These are phyloP conservation scores for Cyanoramphus novaezelandiae DNA, from an alignment of 2,113 vertebrate genomes.

Conservation along the genomic window DNA sequence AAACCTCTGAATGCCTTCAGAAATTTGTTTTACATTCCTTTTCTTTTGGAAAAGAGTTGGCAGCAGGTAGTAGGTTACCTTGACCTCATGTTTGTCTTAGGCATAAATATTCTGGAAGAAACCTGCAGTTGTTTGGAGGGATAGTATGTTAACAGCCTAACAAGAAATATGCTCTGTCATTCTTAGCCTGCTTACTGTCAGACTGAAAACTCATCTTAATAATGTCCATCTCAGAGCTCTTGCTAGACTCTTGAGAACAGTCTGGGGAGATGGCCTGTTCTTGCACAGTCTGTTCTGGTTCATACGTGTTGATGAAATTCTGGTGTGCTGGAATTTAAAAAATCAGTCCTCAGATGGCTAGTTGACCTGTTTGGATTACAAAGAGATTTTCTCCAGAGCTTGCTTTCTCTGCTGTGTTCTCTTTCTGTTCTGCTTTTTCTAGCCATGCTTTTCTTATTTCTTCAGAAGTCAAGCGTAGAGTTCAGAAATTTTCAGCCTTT, in stretches of 20 bases:
- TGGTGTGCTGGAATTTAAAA: neutral
- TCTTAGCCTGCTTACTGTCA: neutral
- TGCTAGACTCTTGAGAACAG: neutral
- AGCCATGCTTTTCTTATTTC: neutral
- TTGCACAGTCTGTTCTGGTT: neutral
- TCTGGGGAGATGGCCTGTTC: neutral
- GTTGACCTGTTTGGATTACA: neutral
- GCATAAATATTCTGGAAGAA: neutral
- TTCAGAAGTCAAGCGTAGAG: neutral
- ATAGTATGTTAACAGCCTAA: neutral
- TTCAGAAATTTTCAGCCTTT: neutral
- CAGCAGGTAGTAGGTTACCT: neutral
- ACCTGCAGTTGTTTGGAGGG: neutral
- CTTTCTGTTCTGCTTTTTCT: neutral
- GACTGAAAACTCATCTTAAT: neutral
- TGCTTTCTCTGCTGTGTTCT: neutral
- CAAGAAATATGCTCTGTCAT: neutral
- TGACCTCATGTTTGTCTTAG: neutral
- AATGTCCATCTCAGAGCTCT: neutral
- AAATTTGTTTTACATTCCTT: neutral
- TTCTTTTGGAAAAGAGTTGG: neutral
- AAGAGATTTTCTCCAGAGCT: neutral
- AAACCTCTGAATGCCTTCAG: neutral
- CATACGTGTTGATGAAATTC: neutral
- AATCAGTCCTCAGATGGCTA: neutral